A percentile compares a stretch with the other conserved stretches of the same genome.
Evolutionary conservation across 2,888 invertebrate species (phyloP).

Genomic region (Erebia palarica): DNA sequence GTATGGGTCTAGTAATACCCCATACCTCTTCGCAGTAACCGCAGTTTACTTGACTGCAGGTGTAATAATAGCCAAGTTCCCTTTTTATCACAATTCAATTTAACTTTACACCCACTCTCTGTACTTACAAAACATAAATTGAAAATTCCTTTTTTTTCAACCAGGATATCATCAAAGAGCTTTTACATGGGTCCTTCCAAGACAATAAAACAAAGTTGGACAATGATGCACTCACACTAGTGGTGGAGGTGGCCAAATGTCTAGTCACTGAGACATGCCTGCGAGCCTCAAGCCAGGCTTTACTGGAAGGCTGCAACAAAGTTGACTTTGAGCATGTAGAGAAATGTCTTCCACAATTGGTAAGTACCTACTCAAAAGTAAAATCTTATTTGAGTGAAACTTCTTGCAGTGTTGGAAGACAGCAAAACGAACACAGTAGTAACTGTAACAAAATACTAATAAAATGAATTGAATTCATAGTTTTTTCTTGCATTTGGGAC

Average conservation of each 20-base stretch:
- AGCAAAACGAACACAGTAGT: too few species aligned
- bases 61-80: too few species aligned
- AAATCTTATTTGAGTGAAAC: neutral
- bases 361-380: conserved; percentile 46
- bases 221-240: conserved; percentile 78
- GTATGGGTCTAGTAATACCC: too few species aligned
- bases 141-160: conserved; percentile 17
- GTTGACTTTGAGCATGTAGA: conserved; percentile 81
- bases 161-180: conserved; percentile 80
- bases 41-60: too few species aligned
- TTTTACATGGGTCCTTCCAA: conserved; percentile 75
- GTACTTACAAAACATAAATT: neutral
- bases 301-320: conserved; percentile 67
- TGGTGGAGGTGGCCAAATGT: conserved; percentile 77
- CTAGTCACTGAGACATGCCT: conserved; percentile 80
- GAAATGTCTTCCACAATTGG: conserved; percentile 81
- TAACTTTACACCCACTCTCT: too few species aligned
- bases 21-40: too few species aligned
- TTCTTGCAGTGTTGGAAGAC: too few species aligned
- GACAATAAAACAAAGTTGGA: conserved; percentile 81
- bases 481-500: too few species aligned
- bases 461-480: too few species aligned
- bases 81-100: too few species aligned
- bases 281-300: conserved; percentile 77
- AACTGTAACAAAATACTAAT: too few species aligned